A percentile compares a stretch with the other conserved stretches of the same genome.
Conservation (phyloP, 1,140 invertebrate species). For the Tribolium madens region DNA sequence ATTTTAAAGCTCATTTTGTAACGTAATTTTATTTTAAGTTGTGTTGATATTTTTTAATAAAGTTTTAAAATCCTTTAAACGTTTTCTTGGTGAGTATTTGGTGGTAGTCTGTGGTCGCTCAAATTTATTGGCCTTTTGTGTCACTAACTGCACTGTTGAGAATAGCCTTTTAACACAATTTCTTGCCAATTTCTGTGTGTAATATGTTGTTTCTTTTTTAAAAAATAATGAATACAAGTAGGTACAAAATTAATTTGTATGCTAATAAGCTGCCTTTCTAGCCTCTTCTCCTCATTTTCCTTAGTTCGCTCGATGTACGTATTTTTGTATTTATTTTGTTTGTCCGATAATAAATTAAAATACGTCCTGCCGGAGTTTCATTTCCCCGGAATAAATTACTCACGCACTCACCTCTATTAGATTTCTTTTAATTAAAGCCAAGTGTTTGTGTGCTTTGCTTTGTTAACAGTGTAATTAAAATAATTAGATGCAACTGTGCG, state of each 20-base stretch:
- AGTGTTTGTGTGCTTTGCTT: constrained; percentile 35
- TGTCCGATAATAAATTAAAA: constrained; percentile 16
- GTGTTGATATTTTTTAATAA: constrained; percentile 28
- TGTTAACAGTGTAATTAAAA: constrained; percentile 37
- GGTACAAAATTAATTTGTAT: not conserved
- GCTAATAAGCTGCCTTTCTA: not conserved
- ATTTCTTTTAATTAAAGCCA: constrained; percentile 35
- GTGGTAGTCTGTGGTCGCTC: constrained; percentile 29
- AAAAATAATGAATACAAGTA: not conserved
- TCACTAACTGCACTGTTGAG: constrained; percentile 29
- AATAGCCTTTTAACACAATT: constrained; percentile 35
- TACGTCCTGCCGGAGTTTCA: constrained; percentile 9
- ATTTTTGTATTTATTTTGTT: constrained; percentile 23
- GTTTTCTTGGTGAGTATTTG: constrained; percentile 43
- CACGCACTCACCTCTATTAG: constrained; percentile 38
- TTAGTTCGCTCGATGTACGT: not conserved
- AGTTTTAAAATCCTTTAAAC: constrained; percentile 12
- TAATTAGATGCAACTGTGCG: constrained; percentile 38
- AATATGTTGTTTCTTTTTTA: not conserved
- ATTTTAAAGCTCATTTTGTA: constrained; percentile 43
- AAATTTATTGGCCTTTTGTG: no score
- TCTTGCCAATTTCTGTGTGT: not conserved
- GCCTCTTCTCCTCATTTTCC: not conserved
- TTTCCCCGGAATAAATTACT: constrained; percentile 31
- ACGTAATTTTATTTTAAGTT: constrained; percentile 1